Conservation (phyloP, 1,140 invertebrate species). For the Danaus plexippus region DNA sequence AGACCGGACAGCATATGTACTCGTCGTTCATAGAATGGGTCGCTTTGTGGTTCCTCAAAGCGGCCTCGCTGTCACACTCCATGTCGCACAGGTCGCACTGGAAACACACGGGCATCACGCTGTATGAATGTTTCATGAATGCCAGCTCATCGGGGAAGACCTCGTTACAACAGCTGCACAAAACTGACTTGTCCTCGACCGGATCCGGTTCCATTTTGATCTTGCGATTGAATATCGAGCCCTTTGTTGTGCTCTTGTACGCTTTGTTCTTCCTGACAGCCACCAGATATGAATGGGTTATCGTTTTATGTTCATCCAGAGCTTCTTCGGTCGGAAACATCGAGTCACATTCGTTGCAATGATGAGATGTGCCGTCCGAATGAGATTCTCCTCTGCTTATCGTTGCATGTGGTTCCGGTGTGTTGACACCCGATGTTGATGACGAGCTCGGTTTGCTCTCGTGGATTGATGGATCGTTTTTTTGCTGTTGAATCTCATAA, state of each 20-base stretch:
- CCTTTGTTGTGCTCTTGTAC: slow-evolving; percentile 24
- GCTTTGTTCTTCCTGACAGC: slow-evolving; percentile 26
- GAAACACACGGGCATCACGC: slow-evolving; percentile 23
- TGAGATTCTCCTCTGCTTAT: too few species aligned
- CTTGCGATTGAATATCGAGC: slow-evolving; percentile 7
- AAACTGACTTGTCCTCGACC: neutral
- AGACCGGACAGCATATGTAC: neutral
- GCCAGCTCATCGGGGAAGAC: slow-evolving; percentile 25
- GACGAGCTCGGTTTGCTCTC: too few species aligned
- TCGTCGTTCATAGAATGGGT: neutral
- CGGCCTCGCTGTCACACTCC: slow-evolving; percentile 2
- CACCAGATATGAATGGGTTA: slow-evolving; percentile 37
- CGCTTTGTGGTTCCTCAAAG: neutral
- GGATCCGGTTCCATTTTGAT: neutral
- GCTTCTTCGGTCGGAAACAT: slow-evolving; percentile 41
- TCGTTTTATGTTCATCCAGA: slow-evolving; percentile 38
- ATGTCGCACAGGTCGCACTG: slow-evolving; percentile 3
- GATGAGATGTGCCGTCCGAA: slow-evolving; percentile 17
- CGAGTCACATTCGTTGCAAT: slow-evolving; percentile 33
- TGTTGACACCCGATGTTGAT: too few species aligned
- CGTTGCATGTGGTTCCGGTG: too few species aligned
- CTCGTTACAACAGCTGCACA: slow-evolving; percentile 37
- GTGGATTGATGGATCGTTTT: too few species aligned
- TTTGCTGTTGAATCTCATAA: too few species aligned
- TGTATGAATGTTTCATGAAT: slow-evolving; percentile 37